Evolutionary conservation across 1,140 invertebrate genomes (phyloP).

Genomic region (Conopomorpha cramerella): DNA sequence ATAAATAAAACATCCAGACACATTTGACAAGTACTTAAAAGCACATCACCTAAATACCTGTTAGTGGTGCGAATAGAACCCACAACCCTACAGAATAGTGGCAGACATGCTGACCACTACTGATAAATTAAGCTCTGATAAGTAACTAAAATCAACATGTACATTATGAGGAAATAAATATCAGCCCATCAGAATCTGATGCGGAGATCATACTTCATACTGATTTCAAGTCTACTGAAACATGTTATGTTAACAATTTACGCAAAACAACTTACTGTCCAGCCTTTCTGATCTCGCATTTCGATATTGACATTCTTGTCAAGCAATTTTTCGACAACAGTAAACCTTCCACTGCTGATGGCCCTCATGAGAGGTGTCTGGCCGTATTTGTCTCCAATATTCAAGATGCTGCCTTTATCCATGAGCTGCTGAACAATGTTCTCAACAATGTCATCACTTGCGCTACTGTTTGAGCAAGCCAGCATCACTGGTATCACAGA

Average conservation of each 20-base stretch:
- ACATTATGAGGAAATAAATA: no score
- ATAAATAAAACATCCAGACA: no score
- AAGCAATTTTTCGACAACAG: slow-evolving; percentile 51
- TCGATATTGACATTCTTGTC: slow-evolving; percentile 53
- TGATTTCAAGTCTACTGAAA: background rate
- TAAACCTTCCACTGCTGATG: slow-evolving; percentile 31
- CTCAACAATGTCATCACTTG: slow-evolving; percentile 20
- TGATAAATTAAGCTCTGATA: no score
- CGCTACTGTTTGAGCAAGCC: slow-evolving; percentile 37
- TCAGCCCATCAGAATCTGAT: no score
- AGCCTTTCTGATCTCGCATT: slow-evolving; percentile 54
- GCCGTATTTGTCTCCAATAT: slow-evolving; percentile 47
- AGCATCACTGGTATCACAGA: slow-evolving; percentile 62
- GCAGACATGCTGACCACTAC: no score
- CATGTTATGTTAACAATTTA: background rate
- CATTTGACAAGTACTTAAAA: no score
- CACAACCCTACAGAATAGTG: no score
- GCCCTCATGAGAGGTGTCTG: slow-evolving; percentile 63
- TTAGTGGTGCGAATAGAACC: no score
- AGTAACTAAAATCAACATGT: no score
- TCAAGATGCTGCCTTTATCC: slow-evolving; percentile 28
- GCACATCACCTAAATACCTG: no score
- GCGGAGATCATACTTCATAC: no score
- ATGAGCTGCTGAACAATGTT: slow-evolving; percentile 32
- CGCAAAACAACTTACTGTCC: slow-evolving; percentile 50